phyloP scores from a whole-genome alignment of 2,797 vertebrate genomes.

The Pseudopleuronectes americanus region DNA sequence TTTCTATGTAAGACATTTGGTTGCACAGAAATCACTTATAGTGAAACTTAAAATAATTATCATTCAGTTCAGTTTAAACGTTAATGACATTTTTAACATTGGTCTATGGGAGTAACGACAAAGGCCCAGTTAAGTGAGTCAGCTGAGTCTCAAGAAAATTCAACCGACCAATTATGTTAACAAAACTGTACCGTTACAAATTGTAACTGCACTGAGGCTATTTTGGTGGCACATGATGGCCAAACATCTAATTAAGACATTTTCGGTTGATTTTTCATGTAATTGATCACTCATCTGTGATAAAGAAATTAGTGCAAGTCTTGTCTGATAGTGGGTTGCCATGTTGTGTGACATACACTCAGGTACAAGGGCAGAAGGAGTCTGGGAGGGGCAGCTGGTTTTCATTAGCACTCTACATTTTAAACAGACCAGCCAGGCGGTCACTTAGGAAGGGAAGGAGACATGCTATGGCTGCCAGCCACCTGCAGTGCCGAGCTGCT shows the following conservation, averaged over 20 bases:
- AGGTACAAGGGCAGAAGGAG: slow-evolving; percentile 19
- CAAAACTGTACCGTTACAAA: too few relatives aligned
- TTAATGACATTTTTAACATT: neutral
- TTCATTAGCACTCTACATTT: slow-evolving; percentile 71
- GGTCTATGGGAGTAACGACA: neutral
- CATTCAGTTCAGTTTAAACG: neutral
- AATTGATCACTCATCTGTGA: slow-evolving; percentile 2
- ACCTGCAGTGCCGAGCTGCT: slow-evolving; percentile 58
- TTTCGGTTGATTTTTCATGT: neutral
- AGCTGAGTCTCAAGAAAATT: neutral
- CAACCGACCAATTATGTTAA: too few relatives aligned
- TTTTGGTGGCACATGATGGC: too few relatives aligned
- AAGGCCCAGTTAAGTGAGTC: neutral
- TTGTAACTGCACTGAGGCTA: too few relatives aligned
- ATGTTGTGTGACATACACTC: slow-evolving; percentile 42
- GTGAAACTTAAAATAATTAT: neutral
- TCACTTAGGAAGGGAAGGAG: slow-evolving; percentile 55
- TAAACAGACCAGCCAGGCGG: slow-evolving; percentile 58
- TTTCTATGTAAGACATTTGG: neutral
- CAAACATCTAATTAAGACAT: neutral
- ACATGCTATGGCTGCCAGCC: slow-evolving; percentile 54
- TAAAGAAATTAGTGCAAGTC: slow-evolving; percentile 5
- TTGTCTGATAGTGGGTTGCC: slow-evolving; percentile 2
- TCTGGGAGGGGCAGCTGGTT: slow-evolving; percentile 35
- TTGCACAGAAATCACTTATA: neutral